phyloP scores from a whole-genome alignment of 2,888 invertebrate species.

The Zhengitettix transpicula region DNA sequence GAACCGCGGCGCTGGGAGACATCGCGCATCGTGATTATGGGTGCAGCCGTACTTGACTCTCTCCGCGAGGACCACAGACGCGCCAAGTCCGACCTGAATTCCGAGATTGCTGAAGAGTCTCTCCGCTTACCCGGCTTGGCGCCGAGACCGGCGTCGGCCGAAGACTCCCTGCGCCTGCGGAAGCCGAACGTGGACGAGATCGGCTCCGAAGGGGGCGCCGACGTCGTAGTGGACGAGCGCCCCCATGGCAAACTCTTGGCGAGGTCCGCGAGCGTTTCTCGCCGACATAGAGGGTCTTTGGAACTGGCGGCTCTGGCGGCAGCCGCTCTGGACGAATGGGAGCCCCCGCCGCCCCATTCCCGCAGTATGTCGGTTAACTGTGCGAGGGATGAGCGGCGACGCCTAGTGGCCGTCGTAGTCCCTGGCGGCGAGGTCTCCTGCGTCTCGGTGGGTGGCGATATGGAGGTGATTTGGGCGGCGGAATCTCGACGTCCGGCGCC shows the following conservation, averaged over 20 bases:
- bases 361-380: slow-evolving; percentile 76
- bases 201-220: slow-evolving; percentile 9
- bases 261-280: slow-evolving; percentile 76
- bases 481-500: slow-evolving; percentile 71
- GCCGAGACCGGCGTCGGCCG: slow-evolving; percentile 47
- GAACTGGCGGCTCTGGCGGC: slow-evolving; percentile 16
- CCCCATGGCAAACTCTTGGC: slow-evolving; percentile 74
- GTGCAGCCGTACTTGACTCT: slow-evolving; percentile 7
- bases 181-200: slow-evolving; percentile 14
- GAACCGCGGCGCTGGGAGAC: slow-evolving; percentile 12
- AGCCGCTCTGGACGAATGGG: slow-evolving; percentile 25
- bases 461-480: slow-evolving; percentile 73
- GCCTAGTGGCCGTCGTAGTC: slow-evolving; percentile 16
- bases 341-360: slow-evolving; percentile 70
- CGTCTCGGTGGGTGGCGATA: slow-evolving; percentile 59
- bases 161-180: slow-evolving; percentile 70
- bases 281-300: slow-evolving; percentile 47
- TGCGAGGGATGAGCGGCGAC: slow-evolving; percentile 70
- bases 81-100: slow-evolving; percentile 44
- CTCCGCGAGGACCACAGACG: slow-evolving; percentile 45
- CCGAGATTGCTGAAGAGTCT: slow-evolving; percentile 30
- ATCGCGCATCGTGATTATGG: slow-evolving; percentile 10
- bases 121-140: slow-evolving; percentile 26
- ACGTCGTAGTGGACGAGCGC: slow-evolving; percentile 40
- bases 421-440: slow-evolving; percentile 52